Evolutionary conservation across 1,140 invertebrate species (phyloP), one percentile per base, ranked within the genome.

Genomic region (Stegodyphus dumicola): DNA sequence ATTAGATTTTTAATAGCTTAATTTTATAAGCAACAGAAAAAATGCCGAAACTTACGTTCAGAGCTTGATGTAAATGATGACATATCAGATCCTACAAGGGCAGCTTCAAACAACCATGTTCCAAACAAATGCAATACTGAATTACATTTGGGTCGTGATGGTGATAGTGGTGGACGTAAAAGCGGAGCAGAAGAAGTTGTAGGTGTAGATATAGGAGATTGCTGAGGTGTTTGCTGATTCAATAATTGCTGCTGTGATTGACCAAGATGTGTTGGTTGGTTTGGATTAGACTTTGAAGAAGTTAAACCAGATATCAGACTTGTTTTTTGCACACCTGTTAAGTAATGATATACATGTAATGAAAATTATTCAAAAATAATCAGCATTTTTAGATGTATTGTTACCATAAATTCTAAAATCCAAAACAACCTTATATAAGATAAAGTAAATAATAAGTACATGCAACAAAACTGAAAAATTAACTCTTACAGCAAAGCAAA

Each of bases 121-220:
- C 97, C 97, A 91, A 99, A 98, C 79, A 99, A 91, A 92, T 99
- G 97, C 52, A 99, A 92, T 90, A 99, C 95, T 88, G 96, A 98
- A 89, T 96, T 96, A 87, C 96, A 97, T 89, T 96, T 96, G 10
- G 97, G 96, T 78, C 97, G 92, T 48, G 87, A 87, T 15, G 90
- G 89, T 49, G 73, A 87, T 10, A 88, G 84, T 7, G 81, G 75
- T 11, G 75, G 81, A 15, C 86, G 85, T 11, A 84, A 75, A 10
- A 83, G 78, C 74, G 86, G 80, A 54, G 85, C 85, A 17, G 87
- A 75, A 51, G 81, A 56, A 33, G 79, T 80, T 13, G 79, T 87
- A 17, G 88, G 88, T 15, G 88, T 87, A 49, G 76, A 70, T 11
- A 89, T 85, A 7, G 88, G 87, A 18, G 86, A 86, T 33, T 83